Percentiles rank a stretch among this genome's conserved stretches.
phyloP scores from a whole-genome alignment of 2,113 vertebrate genomes.

The Zingel zingel region DNA sequence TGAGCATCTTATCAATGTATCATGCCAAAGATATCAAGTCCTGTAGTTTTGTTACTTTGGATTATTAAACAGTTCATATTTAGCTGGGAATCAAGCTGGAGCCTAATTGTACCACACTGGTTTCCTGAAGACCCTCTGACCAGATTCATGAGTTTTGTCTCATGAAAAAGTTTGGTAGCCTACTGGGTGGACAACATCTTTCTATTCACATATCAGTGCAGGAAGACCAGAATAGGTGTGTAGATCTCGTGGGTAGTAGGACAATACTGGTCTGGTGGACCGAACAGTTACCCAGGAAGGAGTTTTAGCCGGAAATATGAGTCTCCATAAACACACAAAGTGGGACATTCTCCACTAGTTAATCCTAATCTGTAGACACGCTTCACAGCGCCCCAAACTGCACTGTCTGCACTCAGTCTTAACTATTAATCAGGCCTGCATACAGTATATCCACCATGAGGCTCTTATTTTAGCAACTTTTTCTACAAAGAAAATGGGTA shows the following conservation, averaged over 20 bases:
- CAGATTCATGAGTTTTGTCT: not conserved
- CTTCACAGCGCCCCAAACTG: slow-evolving; percentile 63
- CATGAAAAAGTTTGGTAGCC: not conserved
- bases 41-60: not conserved
- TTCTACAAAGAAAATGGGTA: too few species aligned
- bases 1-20: not conserved
- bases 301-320: slow-evolving; percentile 45
- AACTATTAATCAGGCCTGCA: slow-evolving; percentile 62
- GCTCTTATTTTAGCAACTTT: not conserved
- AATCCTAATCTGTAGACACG: slow-evolving; percentile 79
- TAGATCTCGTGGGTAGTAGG: not conserved
- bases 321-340: slow-evolving; percentile 40
- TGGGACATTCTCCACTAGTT: slow-evolving; percentile 47
- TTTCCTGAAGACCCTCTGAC: not conserved
- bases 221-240: slow-evolving; percentile 2
- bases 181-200: not conserved
- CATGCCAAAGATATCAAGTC: not conserved
- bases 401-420: slow-evolving; percentile 58
- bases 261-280: slow-evolving; percentile 22
- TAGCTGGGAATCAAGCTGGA: not conserved
- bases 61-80: not conserved
- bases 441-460: slow-evolving; percentile 35
- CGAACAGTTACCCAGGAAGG: slow-evolving; percentile 19
- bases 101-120: not conserved
- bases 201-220: not conserved